Evolutionary conservation across 2,797 vertebrate genomes (phyloP).

Genomic region (Adelosebastes latens): DNA sequence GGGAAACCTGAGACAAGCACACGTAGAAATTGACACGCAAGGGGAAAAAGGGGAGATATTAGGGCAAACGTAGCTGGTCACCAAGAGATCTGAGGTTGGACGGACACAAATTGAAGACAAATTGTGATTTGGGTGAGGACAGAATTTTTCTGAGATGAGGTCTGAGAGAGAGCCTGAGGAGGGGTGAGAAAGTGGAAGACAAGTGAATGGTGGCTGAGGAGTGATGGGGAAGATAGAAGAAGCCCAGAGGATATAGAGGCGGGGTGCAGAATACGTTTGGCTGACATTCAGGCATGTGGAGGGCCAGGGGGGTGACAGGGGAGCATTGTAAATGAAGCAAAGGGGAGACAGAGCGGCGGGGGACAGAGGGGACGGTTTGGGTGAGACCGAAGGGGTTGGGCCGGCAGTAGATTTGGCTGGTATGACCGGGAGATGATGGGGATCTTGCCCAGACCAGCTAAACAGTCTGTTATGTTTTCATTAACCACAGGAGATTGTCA

Average conservation of each 20-base stretch:
- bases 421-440: constrained; percentile 54
- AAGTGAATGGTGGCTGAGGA: constrained; percentile 45
- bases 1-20: background rate
- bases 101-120: constrained; percentile 55
- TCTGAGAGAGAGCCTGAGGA: constrained; percentile 12
- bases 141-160: constrained; percentile 28
- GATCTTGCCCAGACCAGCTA: constrained; percentile 53
- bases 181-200: constrained; percentile 31
- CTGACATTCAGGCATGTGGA: constrained; percentile 60
- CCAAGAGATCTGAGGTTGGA: constrained; percentile 14
- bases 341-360: constrained; percentile 37
- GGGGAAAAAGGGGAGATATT: background rate
- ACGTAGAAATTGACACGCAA: constrained; percentile 17
- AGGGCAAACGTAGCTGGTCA: constrained; percentile 12
- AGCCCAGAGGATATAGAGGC: constrained; percentile 39
- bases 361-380: constrained; percentile 40
- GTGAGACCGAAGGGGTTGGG: constrained; percentile 31
- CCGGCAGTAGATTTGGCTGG: constrained; percentile 43
- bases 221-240: constrained; percentile 42
- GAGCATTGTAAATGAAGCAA: constrained; percentile 51
- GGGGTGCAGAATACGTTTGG: constrained; percentile 48
- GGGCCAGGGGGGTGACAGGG: constrained; percentile 28
- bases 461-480: constrained; percentile 71
- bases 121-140: constrained; percentile 32
- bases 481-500: constrained; percentile 62